Percentiles rank a stretch among this genome's conserved stretches.
phyloP scores from a whole-genome alignment of 2,797 vertebrate genomes.

The Tauraco hartlaubi region DNA sequence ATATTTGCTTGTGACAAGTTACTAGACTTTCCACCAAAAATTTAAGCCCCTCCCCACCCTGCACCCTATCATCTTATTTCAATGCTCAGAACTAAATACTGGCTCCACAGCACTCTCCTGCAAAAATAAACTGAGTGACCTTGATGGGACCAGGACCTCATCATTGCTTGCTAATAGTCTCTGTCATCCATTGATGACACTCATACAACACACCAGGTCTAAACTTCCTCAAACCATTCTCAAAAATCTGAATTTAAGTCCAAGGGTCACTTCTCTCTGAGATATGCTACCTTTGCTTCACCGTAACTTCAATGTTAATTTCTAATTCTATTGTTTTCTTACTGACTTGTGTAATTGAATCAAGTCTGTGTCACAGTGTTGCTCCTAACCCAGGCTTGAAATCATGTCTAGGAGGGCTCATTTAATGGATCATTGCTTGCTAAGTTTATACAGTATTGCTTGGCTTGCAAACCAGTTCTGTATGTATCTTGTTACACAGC shows the following conservation, averaged over 20 bases:
- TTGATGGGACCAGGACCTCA: neutral
- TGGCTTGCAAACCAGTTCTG: slow-evolving; percentile 11
- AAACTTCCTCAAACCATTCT: neutral
- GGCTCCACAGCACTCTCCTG: neutral
- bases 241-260: neutral
- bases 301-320: neutral
- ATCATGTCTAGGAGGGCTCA: neutral
- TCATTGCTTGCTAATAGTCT: neutral
- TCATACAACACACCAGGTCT: neutral
- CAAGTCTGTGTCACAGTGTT: neutral
- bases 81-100: neutral
- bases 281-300: neutral
- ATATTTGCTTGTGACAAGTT: neutral
- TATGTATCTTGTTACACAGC: slow-evolving; percentile 12
- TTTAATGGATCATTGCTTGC: slow-evolving; percentile 24
- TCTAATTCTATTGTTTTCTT: neutral
- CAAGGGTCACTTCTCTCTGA: neutral
- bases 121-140: neutral
- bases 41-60: neutral
- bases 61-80: neutral
- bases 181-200: neutral
- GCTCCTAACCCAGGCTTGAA: neutral
- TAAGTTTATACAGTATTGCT: neutral
- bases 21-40: neutral
- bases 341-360: neutral